phyloP scores from a whole-genome alignment of 2,113 vertebrate species.

The Microcebus lehilahytsara region DNA sequence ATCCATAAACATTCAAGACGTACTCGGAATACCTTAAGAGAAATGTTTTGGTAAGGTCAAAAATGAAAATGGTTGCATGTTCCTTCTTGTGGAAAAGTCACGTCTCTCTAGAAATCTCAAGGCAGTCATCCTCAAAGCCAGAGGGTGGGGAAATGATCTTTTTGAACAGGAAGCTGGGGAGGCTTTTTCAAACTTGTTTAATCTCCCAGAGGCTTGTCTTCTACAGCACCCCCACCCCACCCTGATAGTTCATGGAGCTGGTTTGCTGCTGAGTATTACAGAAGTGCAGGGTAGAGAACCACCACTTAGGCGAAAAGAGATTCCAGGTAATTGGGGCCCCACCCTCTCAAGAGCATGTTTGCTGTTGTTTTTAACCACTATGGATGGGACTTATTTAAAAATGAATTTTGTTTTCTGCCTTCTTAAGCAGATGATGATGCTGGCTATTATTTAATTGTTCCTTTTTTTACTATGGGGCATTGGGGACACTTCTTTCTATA shows the following conservation, averaged over 20 bases:
- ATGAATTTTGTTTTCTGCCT: background rate
- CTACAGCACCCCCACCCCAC: background rate
- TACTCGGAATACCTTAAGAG: background rate
- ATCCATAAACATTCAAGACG: background rate
- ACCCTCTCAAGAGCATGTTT: background rate
- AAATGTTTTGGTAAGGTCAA: background rate
- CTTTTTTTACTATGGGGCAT: fast-evolving
- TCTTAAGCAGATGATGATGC: background rate
- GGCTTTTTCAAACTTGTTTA: background rate
- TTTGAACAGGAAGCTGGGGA: background rate
- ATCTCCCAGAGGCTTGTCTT: background rate
- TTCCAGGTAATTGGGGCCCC: background rate
- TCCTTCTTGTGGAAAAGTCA: background rate
- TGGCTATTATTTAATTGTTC: background rate
- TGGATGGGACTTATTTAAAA: background rate
- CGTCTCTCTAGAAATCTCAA: background rate
- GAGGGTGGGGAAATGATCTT: background rate
- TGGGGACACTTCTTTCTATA: background rate
- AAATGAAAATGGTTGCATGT: background rate
- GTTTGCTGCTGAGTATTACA: background rate
- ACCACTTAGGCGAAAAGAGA: background rate
- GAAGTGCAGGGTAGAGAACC: background rate
- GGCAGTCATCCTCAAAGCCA: background rate
- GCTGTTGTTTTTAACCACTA: background rate
- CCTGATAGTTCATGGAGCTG: background rate